Base-by-base conservation (phyloP, 2,797 vertebrate genomes). In the Mareca penelope region DNA sequence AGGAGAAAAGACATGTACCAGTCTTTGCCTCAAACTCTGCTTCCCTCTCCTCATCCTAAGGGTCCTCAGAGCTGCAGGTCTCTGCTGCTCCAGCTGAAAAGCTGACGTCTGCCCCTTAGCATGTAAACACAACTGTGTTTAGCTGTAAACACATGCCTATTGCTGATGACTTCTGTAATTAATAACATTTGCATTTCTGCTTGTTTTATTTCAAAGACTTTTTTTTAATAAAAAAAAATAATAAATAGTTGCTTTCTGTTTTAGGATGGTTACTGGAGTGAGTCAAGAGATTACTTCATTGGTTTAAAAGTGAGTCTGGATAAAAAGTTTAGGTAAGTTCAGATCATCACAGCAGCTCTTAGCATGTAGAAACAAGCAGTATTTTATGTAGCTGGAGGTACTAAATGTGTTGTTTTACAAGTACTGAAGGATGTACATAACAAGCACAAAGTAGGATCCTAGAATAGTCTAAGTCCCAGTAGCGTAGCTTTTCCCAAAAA, bases 231-330 rank as follows among this genome's bases (percentile, higher is more conserved):
- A 40, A 4, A 24, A 15, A 52, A 50, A 0, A 39, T 12, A 81
- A 57, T 68, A 28, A 53, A n/a, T 11, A 39, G 2, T 70, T 67
- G 42, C 55, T 94, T 92, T 40, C 9, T 93, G 24, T 57, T 97
- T 86, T 67, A 98, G 98, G 59, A 83, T 14, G 15, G 84, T 12
- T 94, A 65, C 9, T 40, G 55, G 69, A 76, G 80, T 31, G 33
- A n/a, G 16, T 3, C 6, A 59, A 4, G 9, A 85, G 7, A 9
- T 50, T 99, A 98, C 95, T 99, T 98, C 95, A 99, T 99, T 79
- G 99, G 99, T 37, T 95, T 99, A 97, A 96, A 91, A 59, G 96
- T 99, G 81, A 98, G 98, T 94, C 96, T 99, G 96, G 99, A 99
- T 98, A 98, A 98, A 91, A 98, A 98, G 3, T 99, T 99, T 91